A percentile compares a stretch with the other conserved stretches of the same genome.
Evolutionary conservation across 2,113 vertebrate species (phyloP).

Genomic region (Macquaria ambigua): DNA sequence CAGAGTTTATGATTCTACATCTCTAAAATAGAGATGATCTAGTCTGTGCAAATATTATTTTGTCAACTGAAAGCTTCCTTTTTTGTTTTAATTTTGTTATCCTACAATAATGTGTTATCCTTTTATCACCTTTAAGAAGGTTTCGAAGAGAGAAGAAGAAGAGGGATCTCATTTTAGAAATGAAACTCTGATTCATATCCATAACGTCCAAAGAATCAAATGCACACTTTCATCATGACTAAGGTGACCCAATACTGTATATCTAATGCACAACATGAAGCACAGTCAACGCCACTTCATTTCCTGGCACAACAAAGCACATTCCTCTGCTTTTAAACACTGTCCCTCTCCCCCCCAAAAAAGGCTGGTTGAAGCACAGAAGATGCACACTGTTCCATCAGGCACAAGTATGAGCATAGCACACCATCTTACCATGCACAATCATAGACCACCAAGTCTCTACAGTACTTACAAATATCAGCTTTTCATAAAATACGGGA

Average conservation of each 20-base stretch:
- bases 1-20: slow-evolving; percentile 58
- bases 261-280: slow-evolving; percentile 66
- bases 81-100: slow-evolving; percentile 42
- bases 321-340: slow-evolving; percentile 49
- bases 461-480: neutral
- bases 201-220: slow-evolving; percentile 62
- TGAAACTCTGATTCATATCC: slow-evolving; percentile 29
- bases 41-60: slow-evolving; percentile 45
- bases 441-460: neutral
- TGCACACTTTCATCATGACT: slow-evolving; percentile 46
- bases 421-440: slow-evolving; percentile 19
- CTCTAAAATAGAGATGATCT: slow-evolving; percentile 46
- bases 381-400: slow-evolving; percentile 18
- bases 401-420: slow-evolving; percentile 43
- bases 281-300: slow-evolving; percentile 51
- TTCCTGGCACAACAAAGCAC: slow-evolving; percentile 61
- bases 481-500: slow-evolving; percentile 1
- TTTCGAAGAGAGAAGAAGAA: slow-evolving; percentile 25
- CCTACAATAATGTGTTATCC: slow-evolving; percentile 47
- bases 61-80: slow-evolving; percentile 34
- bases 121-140: slow-evolving; percentile 46
- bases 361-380: slow-evolving; percentile 54
- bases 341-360: slow-evolving; percentile 1
- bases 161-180: slow-evolving; percentile 51
- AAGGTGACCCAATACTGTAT: slow-evolving; percentile 53